Conservation (phyloP, 2,797 vertebrate genomes). For the Enteromius viviparus region DNA sequence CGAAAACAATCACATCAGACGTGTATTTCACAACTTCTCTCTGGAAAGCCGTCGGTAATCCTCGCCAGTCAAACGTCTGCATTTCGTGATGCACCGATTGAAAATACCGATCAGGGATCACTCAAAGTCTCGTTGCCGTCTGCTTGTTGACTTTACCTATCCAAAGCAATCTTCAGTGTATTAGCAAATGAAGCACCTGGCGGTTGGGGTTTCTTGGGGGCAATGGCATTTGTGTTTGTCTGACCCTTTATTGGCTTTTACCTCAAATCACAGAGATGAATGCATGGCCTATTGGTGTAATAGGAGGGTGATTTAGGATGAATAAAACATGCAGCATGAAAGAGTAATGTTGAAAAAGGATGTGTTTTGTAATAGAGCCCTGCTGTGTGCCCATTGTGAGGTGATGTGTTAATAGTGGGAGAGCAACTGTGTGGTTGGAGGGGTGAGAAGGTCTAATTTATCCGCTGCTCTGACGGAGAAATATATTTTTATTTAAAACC, state of each 20-base stretch:
- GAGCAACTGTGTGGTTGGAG: conserved; percentile 74
- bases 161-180: not conserved
- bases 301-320: conserved; percentile 70
- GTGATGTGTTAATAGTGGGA: conserved; percentile 79
- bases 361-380: conserved; percentile 74
- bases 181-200: conserved; percentile 24
- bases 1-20: conserved; percentile 76
- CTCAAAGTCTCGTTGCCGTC: not conserved
- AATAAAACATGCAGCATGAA: conserved; percentile 73
- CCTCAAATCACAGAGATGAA: conserved; percentile 68
- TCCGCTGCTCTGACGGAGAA: conserved; percentile 70
- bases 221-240: conserved; percentile 50
- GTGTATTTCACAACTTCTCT: conserved; percentile 71
- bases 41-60: conserved; percentile 76
- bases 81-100: conserved; percentile 74
- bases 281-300: conserved; percentile 66
- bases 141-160: conserved; percentile 5
- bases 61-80: conserved; percentile 77
- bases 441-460: conserved; percentile 78
- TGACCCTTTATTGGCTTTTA: conserved; percentile 58
- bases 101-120: conserved; percentile 58
- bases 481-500: conserved; percentile 73
- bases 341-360: conserved; percentile 62
- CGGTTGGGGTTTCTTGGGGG: conserved; percentile 57
- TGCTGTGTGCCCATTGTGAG: conserved; percentile 76